These are phyloP conservation scores for Hirtodrosophila alboralis DNA, from an alignment of 2,888 invertebrate species.

Conservation along the genomic window DNA sequence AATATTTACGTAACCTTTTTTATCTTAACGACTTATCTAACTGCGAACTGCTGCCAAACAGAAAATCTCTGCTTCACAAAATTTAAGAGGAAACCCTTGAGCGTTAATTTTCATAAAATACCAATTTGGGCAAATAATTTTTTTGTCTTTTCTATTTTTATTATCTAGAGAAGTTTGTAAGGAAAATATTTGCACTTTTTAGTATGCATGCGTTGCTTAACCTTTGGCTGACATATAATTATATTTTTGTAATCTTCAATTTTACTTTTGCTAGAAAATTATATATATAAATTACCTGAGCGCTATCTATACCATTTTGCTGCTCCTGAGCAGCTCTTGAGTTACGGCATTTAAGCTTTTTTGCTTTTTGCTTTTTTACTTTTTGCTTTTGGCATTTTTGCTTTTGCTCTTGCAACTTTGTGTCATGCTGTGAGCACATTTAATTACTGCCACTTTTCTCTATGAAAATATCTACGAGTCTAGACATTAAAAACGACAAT, in stretches of 20 bases:
- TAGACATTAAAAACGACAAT: constrained; percentile 80
- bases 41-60: constrained; percentile 35
- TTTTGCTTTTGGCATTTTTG: constrained; percentile 29
- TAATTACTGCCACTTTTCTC: constrained; percentile 77
- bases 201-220: constrained; percentile 5
- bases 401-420: constrained; percentile 14
- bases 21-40: constrained; percentile 73
- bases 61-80: constrained; percentile 1
- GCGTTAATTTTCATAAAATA: constrained; percentile 79
- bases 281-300: constrained; percentile 62
- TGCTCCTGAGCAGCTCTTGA: neutral
- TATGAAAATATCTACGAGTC: constrained; percentile 69
- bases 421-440: constrained; percentile 68
- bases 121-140: constrained; percentile 64
- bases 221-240: constrained; percentile 42
- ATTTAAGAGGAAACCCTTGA: constrained; percentile 47
- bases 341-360: constrained; percentile 49
- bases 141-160: constrained; percentile 19
- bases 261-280: constrained; percentile 50
- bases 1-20: constrained; percentile 73
- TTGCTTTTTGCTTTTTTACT: constrained; percentile 16
- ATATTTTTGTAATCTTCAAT: constrained; percentile 4
- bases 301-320: constrained; percentile 3
- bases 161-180: constrained; percentile 42
- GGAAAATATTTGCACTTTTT: constrained; percentile 32